Evolutionary conservation across 2,113 vertebrate genomes (phyloP), one percentile per base, ranked within the genome.

Genomic region (Todiramphus saurophagus): DNA sequence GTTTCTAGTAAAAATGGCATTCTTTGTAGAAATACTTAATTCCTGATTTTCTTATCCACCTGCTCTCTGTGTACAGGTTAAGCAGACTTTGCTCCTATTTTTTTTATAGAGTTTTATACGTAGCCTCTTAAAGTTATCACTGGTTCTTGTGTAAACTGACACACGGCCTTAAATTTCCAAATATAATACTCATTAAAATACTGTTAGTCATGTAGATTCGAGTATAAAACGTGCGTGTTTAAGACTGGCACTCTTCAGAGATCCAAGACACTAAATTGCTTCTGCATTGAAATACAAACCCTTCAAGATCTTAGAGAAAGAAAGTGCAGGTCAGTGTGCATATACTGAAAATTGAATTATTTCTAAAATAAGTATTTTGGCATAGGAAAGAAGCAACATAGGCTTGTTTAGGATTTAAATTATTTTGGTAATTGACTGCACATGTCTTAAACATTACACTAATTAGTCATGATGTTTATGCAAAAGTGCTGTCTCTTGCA

Each of bases 111-210:
- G 33, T 94, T 94, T 92, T 96, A 84, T 95, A 94, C 7, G 0
- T 85, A 80, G 64, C 76, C 37, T 87, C 43, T 95, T 96, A 55
- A 90, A 89, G 41, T 94, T 78, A 25, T 59, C 37, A 23, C 83
- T 90, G 76, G 41, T 81, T 94, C 51, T 82, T 80, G 46, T 63
- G 51, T 76, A 83, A 96, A 96, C 87, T 94, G 94, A 96, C 68
- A 96, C 97, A 97, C 97, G 95, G 98, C 97, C 98, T 98, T 98
- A 98, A 87, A 80, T 91, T 95, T 83, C 85, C 12, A 50, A 33
- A 59, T 28, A 37, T 35, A 53, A 35, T 28, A 41, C 53, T 89
- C 5, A 1, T 55, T 64, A 41, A 87, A 73, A 53, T 93, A 66
- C 24, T 87, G 44, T 90, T 73, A 60, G 39, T 75, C 43, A 20